Conservation (phyloP, 2,797 vertebrate genomes). For the Dryobates pubescens region DNA sequence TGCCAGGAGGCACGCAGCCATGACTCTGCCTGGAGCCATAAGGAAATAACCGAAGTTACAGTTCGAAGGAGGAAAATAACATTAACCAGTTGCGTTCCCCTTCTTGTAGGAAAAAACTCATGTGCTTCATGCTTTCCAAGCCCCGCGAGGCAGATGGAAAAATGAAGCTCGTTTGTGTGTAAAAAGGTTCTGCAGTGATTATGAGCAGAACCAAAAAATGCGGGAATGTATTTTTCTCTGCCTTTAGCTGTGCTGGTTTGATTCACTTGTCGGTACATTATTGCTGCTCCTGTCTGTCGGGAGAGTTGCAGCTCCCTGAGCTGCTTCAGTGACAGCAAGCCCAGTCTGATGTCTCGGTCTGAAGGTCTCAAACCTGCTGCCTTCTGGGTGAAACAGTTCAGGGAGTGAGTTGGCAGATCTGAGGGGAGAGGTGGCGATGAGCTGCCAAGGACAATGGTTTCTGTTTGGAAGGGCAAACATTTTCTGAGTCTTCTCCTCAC, state of each 20-base stretch:
- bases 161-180: accelerated
- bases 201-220: accelerated
- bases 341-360: accelerated
- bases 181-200: accelerated
- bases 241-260: neutral
- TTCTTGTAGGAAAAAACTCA: neutral
- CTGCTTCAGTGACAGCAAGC: neutral
- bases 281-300: neutral
- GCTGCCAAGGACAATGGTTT: neutral
- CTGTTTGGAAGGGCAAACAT: neutral
- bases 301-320: neutral
- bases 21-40: neutral
- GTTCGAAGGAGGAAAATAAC: neutral
- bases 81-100: accelerated
- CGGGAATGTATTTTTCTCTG: accelerated
- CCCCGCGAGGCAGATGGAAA: accelerated
- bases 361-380: neutral
- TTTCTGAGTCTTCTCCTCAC: neutral
- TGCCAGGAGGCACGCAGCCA: neutral
- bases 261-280: accelerated
- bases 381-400: neutral
- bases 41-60: neutral
- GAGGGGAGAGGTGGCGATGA: neutral
- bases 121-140: neutral
- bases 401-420: neutral